A percentile compares a stretch with the other conserved stretches of the same genome.
Conservation (phyloP, 2,888 invertebrate species). For the Dryobota labecula region DNA sequence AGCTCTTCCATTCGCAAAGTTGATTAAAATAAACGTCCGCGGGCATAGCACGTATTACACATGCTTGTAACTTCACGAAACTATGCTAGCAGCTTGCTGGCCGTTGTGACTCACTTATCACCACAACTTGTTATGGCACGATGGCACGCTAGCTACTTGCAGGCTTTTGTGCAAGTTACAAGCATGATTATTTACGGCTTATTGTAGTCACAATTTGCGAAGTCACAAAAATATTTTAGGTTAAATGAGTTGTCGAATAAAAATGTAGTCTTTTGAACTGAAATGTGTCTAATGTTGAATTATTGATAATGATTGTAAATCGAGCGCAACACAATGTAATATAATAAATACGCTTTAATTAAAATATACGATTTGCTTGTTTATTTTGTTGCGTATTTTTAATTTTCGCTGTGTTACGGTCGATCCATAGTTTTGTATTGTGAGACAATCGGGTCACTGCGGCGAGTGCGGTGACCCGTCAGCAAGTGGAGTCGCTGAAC, state of each 20-base stretch:
- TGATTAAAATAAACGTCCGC: not conserved
- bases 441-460: not conserved
- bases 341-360: not conserved
- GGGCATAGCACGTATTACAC: not conserved
- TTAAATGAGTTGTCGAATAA: conserved; percentile 35
- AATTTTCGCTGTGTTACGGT: conserved; percentile 7
- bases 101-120: not conserved
- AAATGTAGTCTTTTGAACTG: not conserved
- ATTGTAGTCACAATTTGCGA: conserved; percentile 3
- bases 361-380: not conserved
- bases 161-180: not conserved
- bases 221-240: conserved; percentile 35
- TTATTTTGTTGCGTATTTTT: conserved; percentile 4
- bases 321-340: conserved; percentile 22
- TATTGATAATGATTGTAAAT: conserved; percentile 13
- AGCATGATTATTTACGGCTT: not conserved
- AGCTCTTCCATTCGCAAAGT: not conserved
- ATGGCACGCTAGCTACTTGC: not conserved
- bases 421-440: conserved; percentile 6
- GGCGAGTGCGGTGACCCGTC: not conserved
- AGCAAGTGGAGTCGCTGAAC: not conserved
- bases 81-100: not conserved
- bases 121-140: not conserved
- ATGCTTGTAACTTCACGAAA: not conserved
- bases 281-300: not conserved